Evolutionary conservation across 1,140 invertebrate genomes (phyloP), one percentile per base, ranked within the genome.

Genomic region (Ectropis grisescens): DNA sequence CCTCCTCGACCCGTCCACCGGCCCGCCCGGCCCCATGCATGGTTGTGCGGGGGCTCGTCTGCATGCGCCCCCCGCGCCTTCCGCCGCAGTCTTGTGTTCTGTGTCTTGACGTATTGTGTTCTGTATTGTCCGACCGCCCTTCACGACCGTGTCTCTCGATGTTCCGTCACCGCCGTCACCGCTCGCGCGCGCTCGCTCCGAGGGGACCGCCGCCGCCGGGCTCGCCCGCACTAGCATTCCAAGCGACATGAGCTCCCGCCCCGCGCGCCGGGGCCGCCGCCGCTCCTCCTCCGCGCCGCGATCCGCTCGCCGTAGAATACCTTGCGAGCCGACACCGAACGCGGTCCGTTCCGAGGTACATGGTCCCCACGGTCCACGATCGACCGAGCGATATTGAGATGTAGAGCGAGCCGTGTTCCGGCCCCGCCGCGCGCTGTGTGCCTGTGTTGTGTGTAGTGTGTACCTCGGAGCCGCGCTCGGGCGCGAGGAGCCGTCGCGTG

Each of bases 321-420:
- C 29, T 16, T 43, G 35, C 43, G 45, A 51, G 46, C 62, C 54
- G 34, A 56, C 56, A 67, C 56, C 60, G 75, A 64, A 62, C 64
- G 70, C 72, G 68, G 65, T 72, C 60, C 71, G 82, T 82, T 83
- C 82, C 80, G 82, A 83, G 82, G 82, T 83, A 83, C 80, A 83
- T 82, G 80, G 75, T 75, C 80, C 79, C 82, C 82, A n/a, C n/a
- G n/a, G n/a, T n/a, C n/a, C 64, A 75, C 72, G 62, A 69, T 51
- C n/a, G 70, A 62, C 57, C 70, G 69, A 68, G 68, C 80, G 82
- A 82, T 82, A 74, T 83, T 82, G 82, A 83, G 82, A 82, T 82
- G 67, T 83, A 82, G 82, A 83, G 68, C 68, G 67, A 68, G 59
- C 65, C 62, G 65, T 60, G 49, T 54, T 53, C 59, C 66, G 70